These are phyloP conservation scores for Shargacucullia verbasci DNA, from an alignment of 2,888 invertebrate genomes.

Conservation along the genomic window DNA sequence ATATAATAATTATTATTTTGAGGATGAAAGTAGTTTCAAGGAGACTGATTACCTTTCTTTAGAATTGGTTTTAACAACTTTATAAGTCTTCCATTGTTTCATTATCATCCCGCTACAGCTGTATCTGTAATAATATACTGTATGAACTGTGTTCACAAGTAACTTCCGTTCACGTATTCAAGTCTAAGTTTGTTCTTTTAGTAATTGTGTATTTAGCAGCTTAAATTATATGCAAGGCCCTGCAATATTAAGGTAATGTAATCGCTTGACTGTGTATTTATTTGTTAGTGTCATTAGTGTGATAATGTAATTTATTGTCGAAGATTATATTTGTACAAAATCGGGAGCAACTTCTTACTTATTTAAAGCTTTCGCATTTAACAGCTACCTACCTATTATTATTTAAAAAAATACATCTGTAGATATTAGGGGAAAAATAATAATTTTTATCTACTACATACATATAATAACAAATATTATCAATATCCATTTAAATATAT, in stretches of 20 bases:
- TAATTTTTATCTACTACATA: constrained; percentile 22
- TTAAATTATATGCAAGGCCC: constrained; percentile 34
- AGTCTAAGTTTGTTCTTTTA: constrained; percentile 41
- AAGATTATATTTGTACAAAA: constrained; percentile 64
- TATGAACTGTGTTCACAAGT: constrained; percentile 1
- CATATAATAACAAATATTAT: constrained; percentile 15
- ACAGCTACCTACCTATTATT: constrained; percentile 21
- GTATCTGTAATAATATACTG: constrained; percentile 7
- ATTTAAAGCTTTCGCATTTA: constrained; percentile 47
- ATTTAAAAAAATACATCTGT: constrained; percentile 14
- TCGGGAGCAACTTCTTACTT: constrained; percentile 65
- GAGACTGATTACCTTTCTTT: not conserved
- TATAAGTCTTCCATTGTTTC: constrained; percentile 41
- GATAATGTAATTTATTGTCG: constrained; percentile 28
- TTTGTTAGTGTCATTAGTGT: constrained; percentile 41
- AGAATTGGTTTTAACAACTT: constrained; percentile 18
- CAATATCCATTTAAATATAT: constrained; percentile 16
- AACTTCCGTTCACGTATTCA: constrained; percentile 18
- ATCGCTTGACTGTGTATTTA: constrained; percentile 45
- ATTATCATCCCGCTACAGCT: constrained; percentile 15
- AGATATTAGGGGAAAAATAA: constrained; percentile 5
- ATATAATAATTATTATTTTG: not conserved
- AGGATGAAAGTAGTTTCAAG: no score
- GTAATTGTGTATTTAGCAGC: constrained; percentile 39
- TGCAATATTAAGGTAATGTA: constrained; percentile 33